phyloP scores from a whole-genome alignment of 2,888 invertebrate species.

The Pedicia rivosa region DNA sequence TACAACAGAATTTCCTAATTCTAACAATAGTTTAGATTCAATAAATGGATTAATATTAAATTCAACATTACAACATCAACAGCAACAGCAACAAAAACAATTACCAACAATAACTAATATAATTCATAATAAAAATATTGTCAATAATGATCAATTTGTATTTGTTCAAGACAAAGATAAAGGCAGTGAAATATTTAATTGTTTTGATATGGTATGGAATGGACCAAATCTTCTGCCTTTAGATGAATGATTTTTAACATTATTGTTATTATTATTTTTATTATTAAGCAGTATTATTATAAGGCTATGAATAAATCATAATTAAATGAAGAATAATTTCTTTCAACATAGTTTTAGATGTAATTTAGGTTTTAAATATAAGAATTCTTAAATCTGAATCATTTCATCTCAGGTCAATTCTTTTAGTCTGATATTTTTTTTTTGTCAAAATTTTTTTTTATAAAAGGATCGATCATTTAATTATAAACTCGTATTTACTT shows the following conservation, averaged over 20 bases:
- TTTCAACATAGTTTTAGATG: no score
- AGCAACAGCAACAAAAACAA: constrained; percentile 5
- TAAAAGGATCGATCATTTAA: no score
- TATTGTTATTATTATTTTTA: neutral
- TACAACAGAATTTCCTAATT: constrained; percentile 5
- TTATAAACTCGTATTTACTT: no score
- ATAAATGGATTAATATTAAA: constrained; percentile 3
- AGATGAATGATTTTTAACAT: constrained; percentile 1
- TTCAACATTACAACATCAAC: no score
- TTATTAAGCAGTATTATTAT: neutral
- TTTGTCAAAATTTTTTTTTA: no score
- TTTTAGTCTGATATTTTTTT: no score
- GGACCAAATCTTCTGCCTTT: constrained; percentile 14
- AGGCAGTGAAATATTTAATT: constrained; percentile 28
- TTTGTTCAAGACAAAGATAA: constrained; percentile 17
- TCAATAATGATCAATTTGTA: constrained; percentile 16
- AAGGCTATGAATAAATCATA: no score
- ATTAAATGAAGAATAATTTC: no score
- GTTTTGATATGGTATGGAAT: constrained; percentile 32
- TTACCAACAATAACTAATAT: constrained; percentile 7
- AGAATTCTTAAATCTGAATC: no score
- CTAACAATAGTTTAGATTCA: constrained; percentile 5
- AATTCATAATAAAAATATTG: neutral
- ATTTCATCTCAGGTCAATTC: no score
- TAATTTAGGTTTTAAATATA: no score